Evolutionary conservation across 2,113 vertebrate species (phyloP).

Genomic region (Falcunculus frontatus): DNA sequence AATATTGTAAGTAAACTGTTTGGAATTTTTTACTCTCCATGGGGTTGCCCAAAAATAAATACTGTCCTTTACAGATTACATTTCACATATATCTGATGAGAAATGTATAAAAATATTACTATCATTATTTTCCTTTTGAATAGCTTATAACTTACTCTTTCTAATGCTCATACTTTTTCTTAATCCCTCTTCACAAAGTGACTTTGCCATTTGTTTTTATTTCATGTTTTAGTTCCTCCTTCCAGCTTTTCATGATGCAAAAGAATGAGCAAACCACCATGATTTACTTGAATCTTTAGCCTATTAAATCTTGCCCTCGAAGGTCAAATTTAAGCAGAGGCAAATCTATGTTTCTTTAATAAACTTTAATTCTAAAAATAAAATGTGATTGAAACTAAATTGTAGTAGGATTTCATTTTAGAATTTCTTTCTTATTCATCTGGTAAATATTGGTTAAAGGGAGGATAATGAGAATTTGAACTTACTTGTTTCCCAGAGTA

Average conservation of each 20-base stretch:
- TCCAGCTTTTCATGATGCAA: not conserved
- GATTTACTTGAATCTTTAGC: constrained; percentile 12
- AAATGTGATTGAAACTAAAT: constrained; percentile 19
- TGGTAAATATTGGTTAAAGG: constrained; percentile 13
- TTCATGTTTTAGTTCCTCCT: not conserved
- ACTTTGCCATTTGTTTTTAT: not conserved
- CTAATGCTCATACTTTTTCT: not conserved
- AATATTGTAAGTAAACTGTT: not conserved
- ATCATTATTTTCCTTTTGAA: not conserved
- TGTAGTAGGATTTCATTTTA: not conserved
- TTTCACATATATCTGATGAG: not conserved
- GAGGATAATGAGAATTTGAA: constrained; percentile 16
- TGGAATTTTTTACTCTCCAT: not conserved
- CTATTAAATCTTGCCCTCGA: constrained; percentile 56
- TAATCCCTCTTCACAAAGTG: not conserved
- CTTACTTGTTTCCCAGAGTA: not conserved
- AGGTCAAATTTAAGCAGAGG: constrained; percentile 61
- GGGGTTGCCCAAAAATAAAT: not conserved
- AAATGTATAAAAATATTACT: not conserved
- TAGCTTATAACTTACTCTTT: not conserved
- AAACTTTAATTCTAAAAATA: constrained; percentile 43
- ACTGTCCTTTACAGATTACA: not conserved
- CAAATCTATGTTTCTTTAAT: constrained; percentile 23
- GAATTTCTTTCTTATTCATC: constrained; percentile 18
- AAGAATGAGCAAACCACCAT: not conserved